Conservation (phyloP, 1,140 invertebrate species). For the Diabrotica undecimpunctata region DNA sequence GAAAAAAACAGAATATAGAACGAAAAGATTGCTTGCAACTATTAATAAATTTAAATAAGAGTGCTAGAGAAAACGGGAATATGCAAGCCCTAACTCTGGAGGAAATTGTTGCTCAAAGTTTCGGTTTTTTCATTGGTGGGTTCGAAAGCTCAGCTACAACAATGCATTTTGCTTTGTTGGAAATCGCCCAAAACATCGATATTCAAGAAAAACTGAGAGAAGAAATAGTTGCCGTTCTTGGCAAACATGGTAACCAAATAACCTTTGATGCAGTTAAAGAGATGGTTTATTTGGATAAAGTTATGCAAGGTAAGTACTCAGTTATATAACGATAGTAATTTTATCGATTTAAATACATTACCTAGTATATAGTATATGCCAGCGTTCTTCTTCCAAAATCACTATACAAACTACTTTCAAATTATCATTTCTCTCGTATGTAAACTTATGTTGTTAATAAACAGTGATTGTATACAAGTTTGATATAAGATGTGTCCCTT, state of each 20-base stretch:
- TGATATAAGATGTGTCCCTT: too few species aligned
- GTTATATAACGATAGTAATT: too few species aligned
- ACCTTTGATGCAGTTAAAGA: conserved; percentile 47
- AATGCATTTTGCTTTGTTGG: conserved; percentile 41
- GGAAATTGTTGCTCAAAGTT: conserved; percentile 50
- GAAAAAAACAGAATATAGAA: conserved; percentile 38
- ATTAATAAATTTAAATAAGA: neutral
- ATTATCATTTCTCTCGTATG: too few species aligned
- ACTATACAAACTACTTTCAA: too few species aligned
- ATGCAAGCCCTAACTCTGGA: conserved; percentile 7
- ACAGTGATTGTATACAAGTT: too few species aligned
- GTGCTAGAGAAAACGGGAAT: neutral
- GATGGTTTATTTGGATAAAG: conserved; percentile 51
- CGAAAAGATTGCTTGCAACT: conserved; percentile 20
- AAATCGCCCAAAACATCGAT: conserved; percentile 53
- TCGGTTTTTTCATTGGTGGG: conserved; percentile 62
- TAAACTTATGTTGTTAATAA: too few species aligned
- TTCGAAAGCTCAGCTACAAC: conserved; percentile 53
- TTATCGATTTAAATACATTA: too few species aligned
- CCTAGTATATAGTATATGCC: too few species aligned
- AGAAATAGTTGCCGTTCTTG: conserved; percentile 37
- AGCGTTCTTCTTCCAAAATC: too few species aligned
- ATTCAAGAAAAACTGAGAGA: conserved; percentile 47
- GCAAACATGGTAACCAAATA: conserved; percentile 32
- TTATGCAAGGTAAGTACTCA: conserved; percentile 37